These are phyloP conservation scores for Protonemura montana DNA, from an alignment of 2,888 invertebrate genomes.

Conservation along the genomic window DNA sequence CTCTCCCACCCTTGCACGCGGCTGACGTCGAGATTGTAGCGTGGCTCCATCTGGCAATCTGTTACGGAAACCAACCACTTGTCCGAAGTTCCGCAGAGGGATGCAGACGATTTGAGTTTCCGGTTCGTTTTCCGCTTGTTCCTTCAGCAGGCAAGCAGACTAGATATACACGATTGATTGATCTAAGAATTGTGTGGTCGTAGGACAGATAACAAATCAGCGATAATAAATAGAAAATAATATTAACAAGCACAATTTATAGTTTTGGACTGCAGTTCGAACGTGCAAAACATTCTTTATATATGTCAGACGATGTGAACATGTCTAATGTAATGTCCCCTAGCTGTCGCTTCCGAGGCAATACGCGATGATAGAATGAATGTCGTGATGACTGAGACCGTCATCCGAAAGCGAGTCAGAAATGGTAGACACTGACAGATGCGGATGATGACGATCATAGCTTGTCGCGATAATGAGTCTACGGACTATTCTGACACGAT, in stretches of 20 bases:
- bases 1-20: not conserved
- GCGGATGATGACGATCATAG: conserved; percentile 45
- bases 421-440: conserved; percentile 46
- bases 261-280: not conserved
- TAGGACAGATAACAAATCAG: not conserved
- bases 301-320: not conserved
- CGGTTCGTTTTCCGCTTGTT: conserved; percentile 16
- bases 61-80: not conserved
- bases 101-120: not conserved
- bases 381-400: conserved; percentile 33
- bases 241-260: not conserved
- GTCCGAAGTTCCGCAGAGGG: not conserved
- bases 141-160: not conserved
- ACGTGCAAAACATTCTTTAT: not conserved
- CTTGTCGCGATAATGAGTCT: conserved; percentile 49
- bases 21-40: not conserved
- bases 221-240: not conserved
- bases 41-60: not conserved
- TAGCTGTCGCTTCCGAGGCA: not conserved
- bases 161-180: not conserved
- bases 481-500: conserved; percentile 35
- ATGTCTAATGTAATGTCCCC: not conserved
- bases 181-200: not conserved
- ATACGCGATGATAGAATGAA: not conserved
- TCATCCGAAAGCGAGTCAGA: conserved; percentile 38